phyloP scores from a whole-genome alignment of 2,888 invertebrate genomes.

The Conus canariensis region DNA sequence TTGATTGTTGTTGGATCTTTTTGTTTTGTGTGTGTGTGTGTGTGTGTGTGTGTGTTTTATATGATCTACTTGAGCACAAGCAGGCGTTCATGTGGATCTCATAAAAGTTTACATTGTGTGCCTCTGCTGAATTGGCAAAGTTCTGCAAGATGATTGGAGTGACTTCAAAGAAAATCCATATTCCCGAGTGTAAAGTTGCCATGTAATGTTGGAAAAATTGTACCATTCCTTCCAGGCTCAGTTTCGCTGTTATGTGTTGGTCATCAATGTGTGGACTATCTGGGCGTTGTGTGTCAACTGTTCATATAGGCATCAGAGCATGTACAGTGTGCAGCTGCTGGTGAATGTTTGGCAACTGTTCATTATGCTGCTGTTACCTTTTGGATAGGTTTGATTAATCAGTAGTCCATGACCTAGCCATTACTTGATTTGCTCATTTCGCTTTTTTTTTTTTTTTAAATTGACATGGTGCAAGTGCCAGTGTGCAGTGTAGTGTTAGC shows the following conservation, averaged over 20 bases:
- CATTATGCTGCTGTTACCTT: background rate
- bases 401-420: background rate
- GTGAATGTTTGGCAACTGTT: background rate
- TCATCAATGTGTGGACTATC: background rate
- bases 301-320: background rate
- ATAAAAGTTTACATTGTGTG: slow-evolving; percentile 23
- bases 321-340: background rate
- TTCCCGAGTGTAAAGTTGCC: slow-evolving; percentile 7
- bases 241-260: background rate
- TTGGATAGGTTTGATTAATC: background rate
- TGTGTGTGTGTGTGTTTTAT: background rate
- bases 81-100: slow-evolving; percentile 12
- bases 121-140: slow-evolving; percentile 16
- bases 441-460: background rate
- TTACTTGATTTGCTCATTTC: slow-evolving; percentile 7
- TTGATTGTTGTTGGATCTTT: background rate
- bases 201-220: background rate
- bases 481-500: background rate
- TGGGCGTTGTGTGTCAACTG: background rate
- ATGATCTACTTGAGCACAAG: background rate
- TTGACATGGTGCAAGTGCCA: background rate
- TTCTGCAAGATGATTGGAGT: background rate
- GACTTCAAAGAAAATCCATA: slow-evolving; percentile 19
- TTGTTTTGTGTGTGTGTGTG: background rate
- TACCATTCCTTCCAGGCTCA: slow-evolving; percentile 5